A percentile compares a stretch with the other conserved stretches of the same genome.
These are phyloP conservation scores for Nezara viridula DNA, from an alignment of 2,888 invertebrate species.

Conservation along the genomic window DNA sequence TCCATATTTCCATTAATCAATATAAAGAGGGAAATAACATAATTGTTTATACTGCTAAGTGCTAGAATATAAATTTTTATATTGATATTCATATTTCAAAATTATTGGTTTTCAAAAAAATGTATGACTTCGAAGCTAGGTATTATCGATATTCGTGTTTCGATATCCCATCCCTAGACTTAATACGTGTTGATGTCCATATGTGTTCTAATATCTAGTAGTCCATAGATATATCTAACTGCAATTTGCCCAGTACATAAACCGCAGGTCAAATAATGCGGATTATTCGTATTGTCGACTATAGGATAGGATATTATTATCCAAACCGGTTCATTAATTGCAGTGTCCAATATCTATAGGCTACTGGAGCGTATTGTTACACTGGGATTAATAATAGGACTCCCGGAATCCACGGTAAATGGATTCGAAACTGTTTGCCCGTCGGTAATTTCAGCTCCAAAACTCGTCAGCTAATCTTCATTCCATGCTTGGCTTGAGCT, in stretches of 20 bases:
- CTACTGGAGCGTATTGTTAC: not conserved
- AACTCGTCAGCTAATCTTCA: not conserved
- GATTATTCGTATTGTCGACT: not conserved
- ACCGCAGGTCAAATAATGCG: not conserved
- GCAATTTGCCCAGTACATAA: not conserved
- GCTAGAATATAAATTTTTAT: too few relatives aligned
- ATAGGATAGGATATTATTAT: not conserved
- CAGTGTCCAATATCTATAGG: conserved; percentile 11
- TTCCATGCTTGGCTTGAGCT: not conserved
- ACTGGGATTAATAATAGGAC: not conserved
- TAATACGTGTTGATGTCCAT: too few relatives aligned
- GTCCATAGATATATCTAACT: not conserved
- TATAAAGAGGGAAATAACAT: too few relatives aligned
- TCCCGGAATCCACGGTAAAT: not conserved
- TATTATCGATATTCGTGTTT: too few relatives aligned
- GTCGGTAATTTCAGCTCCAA: not conserved
- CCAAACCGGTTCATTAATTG: not conserved
- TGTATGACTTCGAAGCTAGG: too few relatives aligned
- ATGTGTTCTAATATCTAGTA: not conserved
- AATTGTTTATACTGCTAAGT: too few relatives aligned
- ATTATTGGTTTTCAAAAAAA: too few relatives aligned
- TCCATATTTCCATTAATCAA: too few relatives aligned
- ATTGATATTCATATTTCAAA: too few relatives aligned
- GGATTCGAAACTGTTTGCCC: conserved; percentile 8
- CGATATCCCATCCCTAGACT: too few relatives aligned